Evolutionary conservation across 2,888 invertebrate genomes (phyloP).

Genomic region (Conus canariensis): DNA sequence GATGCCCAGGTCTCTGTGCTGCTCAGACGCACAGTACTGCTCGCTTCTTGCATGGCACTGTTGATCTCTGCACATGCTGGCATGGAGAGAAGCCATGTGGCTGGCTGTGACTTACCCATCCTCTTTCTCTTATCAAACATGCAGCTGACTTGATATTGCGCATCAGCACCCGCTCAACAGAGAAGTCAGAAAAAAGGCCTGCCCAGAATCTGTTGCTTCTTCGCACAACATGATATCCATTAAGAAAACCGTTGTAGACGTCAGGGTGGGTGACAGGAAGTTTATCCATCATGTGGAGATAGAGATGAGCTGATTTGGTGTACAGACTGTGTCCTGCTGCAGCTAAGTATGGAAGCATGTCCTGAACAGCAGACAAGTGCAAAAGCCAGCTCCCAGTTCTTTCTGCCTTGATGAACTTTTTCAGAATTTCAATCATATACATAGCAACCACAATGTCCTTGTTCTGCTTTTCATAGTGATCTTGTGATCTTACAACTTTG

Average conservation of each 20-base stretch:
- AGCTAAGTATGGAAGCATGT: not conserved
- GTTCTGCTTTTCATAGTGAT: not conserved
- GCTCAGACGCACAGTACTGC: too few species aligned
- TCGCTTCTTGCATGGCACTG: too few species aligned
- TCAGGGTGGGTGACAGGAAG: not conserved
- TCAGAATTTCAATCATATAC: not conserved
- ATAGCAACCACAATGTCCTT: not conserved
- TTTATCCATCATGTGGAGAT: not conserved
- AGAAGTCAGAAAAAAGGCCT: not conserved
- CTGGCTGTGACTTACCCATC: too few species aligned
- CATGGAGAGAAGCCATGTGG: too few species aligned
- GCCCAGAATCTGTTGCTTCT: not conserved
- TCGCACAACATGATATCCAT: not conserved
- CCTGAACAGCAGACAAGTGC: not conserved
- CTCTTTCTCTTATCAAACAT: too few species aligned
- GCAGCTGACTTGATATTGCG: too few species aligned
- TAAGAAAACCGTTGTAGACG: not conserved
- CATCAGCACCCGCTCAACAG: too few species aligned
- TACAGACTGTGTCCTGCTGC: not conserved
- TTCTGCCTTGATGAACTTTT: not conserved
- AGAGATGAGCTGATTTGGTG: not conserved
- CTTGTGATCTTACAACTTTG: not conserved
- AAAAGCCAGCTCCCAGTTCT: conserved; percentile 2
- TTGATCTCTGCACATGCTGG: too few species aligned
- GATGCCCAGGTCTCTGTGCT: too few species aligned